Evolutionary conservation across 2,797 vertebrate species (phyloP).

Genomic region (Sebastes umbrosus): DNA sequence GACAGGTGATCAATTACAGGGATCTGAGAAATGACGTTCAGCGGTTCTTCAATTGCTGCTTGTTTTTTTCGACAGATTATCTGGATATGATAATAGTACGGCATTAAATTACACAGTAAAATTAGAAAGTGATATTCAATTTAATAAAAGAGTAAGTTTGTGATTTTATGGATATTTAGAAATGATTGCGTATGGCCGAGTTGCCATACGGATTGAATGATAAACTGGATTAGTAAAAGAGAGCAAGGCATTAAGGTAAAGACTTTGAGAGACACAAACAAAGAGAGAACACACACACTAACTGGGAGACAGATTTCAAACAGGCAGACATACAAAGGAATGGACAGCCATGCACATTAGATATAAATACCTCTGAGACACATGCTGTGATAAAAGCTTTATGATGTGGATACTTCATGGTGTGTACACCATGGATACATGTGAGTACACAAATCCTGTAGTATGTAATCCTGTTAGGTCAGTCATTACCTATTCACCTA

Average conservation of each 20-base stretch:
- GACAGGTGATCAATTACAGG: slow-evolving; percentile 19
- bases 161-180: neutral
- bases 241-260: slow-evolving; percentile 11
- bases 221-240: neutral
- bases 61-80: slow-evolving; percentile 8
- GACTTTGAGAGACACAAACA: neutral
- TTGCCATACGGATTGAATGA: neutral
- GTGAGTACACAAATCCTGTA: slow-evolving; percentile 27
- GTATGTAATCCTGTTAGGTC: slow-evolving; percentile 26
- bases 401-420: slow-evolving; percentile 34
- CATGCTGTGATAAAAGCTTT: slow-evolving; percentile 57
- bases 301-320: slow-evolving; percentile 29
- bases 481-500: slow-evolving; percentile 34
- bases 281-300: slow-evolving; percentile 9
- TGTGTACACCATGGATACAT: slow-evolving; percentile 26
- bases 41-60: neutral
- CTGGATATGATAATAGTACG: neutral
- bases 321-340: slow-evolving; percentile 24
- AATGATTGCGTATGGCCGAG: neutral
- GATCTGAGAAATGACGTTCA: slow-evolving; percentile 16
- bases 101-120: neutral
- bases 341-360: slow-evolving; percentile 23
- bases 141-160: neutral
- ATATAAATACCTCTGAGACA: slow-evolving; percentile 46
- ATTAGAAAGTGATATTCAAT: neutral